Percentiles rank a stretch among this genome's conserved stretches.
Conservation (phyloP, 2,113 vertebrate genomes). For the Aythya baeri region DNA sequence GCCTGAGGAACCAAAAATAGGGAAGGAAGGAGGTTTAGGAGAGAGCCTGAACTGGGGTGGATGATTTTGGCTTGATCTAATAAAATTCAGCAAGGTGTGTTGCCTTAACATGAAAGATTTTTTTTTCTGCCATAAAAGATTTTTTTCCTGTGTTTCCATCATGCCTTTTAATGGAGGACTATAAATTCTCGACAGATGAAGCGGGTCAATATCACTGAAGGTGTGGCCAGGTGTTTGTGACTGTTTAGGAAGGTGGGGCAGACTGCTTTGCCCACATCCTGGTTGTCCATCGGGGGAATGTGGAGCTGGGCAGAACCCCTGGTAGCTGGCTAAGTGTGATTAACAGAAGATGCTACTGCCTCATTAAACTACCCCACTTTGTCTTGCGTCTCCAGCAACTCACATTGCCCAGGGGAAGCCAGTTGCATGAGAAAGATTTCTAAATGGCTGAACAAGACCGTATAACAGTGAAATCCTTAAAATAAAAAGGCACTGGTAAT, state of each 20-base stretch:
- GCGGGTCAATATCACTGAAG: background rate
- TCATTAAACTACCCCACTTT: background rate
- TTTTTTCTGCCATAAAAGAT: no score
- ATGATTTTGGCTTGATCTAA: background rate
- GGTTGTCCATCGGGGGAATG: background rate
- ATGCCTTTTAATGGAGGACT: background rate
- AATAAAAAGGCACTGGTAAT: background rate
- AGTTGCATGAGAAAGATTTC: background rate
- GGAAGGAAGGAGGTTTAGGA: background rate
- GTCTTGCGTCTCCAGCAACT: background rate
- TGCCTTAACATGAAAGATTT: background rate
- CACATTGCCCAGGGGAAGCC: background rate
- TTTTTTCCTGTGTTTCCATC: background rate
- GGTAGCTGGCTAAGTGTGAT: accelerated
- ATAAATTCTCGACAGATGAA: background rate
- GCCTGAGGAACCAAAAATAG: background rate
- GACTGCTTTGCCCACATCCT: background rate
- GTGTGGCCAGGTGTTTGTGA: background rate
- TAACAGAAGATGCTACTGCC: background rate
- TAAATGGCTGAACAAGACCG: background rate
- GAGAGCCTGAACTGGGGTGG: accelerated
- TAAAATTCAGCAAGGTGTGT: background rate
- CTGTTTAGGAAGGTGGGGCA: background rate
- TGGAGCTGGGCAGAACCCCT: background rate
- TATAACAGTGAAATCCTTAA: background rate